Conservation (phyloP, 2,888 invertebrate genomes). For the Embidobia sp. region DNA sequence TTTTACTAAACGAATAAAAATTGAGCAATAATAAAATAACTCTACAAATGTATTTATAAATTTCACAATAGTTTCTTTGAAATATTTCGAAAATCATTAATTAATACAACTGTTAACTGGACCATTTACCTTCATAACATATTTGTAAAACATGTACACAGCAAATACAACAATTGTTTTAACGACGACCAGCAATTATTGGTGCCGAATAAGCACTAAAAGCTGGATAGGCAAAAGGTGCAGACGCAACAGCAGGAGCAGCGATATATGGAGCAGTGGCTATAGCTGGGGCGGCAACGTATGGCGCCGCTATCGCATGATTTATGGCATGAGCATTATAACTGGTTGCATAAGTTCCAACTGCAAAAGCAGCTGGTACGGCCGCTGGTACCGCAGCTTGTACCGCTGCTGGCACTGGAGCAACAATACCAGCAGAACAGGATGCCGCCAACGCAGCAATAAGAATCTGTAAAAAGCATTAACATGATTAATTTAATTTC, state of each 20-base stretch:
- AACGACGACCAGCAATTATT: constrained; percentile 70
- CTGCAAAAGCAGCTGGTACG: constrained; percentile 83
- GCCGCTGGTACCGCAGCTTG: constrained; percentile 75
- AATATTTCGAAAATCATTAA: too few species aligned
- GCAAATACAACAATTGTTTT: too few species aligned
- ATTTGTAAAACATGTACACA: too few species aligned
- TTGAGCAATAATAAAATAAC: too few species aligned
- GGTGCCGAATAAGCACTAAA: constrained; percentile 71
- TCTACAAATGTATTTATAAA: too few species aligned
- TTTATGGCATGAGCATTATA: constrained; percentile 89
- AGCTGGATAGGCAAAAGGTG: constrained; percentile 68
- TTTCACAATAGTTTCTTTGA: too few species aligned
- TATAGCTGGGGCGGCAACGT: constrained; percentile 79
- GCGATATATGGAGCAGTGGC: constrained; percentile 85
- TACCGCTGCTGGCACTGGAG: too few species aligned
- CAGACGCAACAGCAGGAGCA: constrained; percentile 75
- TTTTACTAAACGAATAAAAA: too few species aligned
- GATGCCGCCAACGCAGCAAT: constrained; percentile 75
- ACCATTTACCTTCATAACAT: too few species aligned
- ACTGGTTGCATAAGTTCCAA: constrained; percentile 89
- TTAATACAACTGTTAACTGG: too few species aligned
- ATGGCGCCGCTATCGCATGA: constrained; percentile 88
- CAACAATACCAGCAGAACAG: constrained; percentile 70
- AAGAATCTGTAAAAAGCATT: constrained; percentile 70
- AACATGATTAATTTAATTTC: too few species aligned